phyloP scores from a whole-genome alignment of 2,888 invertebrate species.

The Ditula angustiorana region DNA sequence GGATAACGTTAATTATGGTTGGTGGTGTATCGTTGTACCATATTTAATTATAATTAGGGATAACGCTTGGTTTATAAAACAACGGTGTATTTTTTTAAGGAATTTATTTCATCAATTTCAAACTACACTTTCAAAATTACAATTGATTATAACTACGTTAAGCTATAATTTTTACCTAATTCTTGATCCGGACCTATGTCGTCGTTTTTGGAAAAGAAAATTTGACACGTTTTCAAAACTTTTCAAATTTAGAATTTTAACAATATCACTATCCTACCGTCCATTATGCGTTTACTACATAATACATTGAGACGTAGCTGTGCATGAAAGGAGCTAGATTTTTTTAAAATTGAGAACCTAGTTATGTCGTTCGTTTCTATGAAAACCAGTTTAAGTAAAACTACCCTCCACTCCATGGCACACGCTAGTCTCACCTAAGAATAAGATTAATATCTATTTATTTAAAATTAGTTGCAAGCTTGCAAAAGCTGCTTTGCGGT shows the following conservation, averaged over 20 bases:
- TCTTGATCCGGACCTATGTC: constrained; percentile 69
- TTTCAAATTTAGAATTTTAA: constrained; percentile 65
- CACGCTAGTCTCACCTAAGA: constrained; percentile 50
- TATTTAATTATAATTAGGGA: too few species aligned
- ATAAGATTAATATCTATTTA: constrained; percentile 57
- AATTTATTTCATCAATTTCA: constrained; percentile 83
- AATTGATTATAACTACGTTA: constrained; percentile 83
- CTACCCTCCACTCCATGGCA: constrained; percentile 21
- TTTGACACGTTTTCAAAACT: constrained; percentile 81
- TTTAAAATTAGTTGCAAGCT: constrained; percentile 76
- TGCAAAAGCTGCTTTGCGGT: constrained; percentile 80
- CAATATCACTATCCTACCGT: constrained; percentile 65
- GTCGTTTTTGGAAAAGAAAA: constrained; percentile 65
- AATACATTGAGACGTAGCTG: constrained; percentile 51
- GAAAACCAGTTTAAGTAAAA: constrained; percentile 14
- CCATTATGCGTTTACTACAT: constrained; percentile 75
- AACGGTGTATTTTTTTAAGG: constrained; percentile 56
- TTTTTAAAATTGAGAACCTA: constrained; percentile 2
- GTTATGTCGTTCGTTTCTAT: constrained; percentile 11
- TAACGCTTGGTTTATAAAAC: neutral
- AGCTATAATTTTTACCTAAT: constrained; percentile 82
- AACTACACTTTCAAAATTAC: constrained; percentile 84
- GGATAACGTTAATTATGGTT: too few species aligned
- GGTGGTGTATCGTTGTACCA: too few species aligned
- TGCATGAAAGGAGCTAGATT: constrained; percentile 46